These are phyloP conservation scores for Aethes cnicana DNA, from an alignment of 2,888 invertebrate genomes.

Conservation along the genomic window DNA sequence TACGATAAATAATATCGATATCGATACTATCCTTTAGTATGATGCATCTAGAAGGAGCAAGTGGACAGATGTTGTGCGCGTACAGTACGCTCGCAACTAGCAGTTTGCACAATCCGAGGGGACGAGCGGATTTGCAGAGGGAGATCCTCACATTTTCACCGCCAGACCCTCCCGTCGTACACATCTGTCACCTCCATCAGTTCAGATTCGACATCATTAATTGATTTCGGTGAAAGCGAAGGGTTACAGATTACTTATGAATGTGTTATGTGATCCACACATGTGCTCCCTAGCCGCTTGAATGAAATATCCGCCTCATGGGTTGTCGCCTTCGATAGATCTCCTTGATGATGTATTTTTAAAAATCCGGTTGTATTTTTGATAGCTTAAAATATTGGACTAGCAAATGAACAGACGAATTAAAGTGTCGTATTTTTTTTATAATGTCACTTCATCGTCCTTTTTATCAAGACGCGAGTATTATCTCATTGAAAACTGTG, in stretches of 20 bases:
- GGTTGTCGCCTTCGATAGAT: slow-evolving; percentile 20
- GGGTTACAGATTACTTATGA: slow-evolving; percentile 58
- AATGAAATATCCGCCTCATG: slow-evolving; percentile 28
- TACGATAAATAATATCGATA: slow-evolving; percentile 17
- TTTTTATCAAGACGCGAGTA: slow-evolving; percentile 36
- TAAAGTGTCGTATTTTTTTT: no score
- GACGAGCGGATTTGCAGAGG: slow-evolving; percentile 58
- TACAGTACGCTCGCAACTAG: no score
- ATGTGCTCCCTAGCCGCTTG: slow-evolving; percentile 40
- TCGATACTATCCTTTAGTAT: slow-evolving; percentile 36
- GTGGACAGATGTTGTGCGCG: slow-evolving; percentile 79
- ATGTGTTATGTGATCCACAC: slow-evolving; percentile 45
- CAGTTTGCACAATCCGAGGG: slow-evolving; percentile 78
- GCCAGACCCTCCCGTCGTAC: slow-evolving; percentile 70
- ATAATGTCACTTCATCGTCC: no score
- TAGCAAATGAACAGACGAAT: no score
- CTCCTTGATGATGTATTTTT: slow-evolving; percentile 12
- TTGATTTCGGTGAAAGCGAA: slow-evolving; percentile 66
- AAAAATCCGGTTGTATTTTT: neutral
- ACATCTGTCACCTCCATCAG: slow-evolving; percentile 75
- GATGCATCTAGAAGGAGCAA: slow-evolving; percentile 46
- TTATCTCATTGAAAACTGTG: slow-evolving; percentile 40
- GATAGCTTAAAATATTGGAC: no score
- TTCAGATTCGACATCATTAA: slow-evolving; percentile 77
- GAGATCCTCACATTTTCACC: slow-evolving; percentile 68